Conservation (phyloP, 2,797 vertebrate genomes). For the Chloroceryle amazona region DNA sequence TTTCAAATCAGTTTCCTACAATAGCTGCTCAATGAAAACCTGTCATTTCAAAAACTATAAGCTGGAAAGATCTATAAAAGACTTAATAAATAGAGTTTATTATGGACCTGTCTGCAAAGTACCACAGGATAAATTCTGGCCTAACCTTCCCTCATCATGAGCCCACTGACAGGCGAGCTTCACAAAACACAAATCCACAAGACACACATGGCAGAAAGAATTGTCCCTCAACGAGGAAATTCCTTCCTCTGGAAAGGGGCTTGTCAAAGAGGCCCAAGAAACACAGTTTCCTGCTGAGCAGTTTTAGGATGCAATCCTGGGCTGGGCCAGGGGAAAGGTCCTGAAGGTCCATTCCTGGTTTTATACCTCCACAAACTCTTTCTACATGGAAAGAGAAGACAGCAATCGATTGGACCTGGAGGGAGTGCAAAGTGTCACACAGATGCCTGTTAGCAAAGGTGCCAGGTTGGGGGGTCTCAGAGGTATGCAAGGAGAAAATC, state of each 20-base stretch:
- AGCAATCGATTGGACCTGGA: not conserved
- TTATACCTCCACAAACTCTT: not conserved
- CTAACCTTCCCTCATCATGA: not conserved
- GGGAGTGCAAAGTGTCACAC: fast-evolving
- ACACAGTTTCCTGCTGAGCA: not conserved
- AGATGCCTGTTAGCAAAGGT: not conserved
- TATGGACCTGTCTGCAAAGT: not conserved
- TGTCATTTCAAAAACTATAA: not conserved
- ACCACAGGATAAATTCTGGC: not conserved
- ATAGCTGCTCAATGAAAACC: not conserved
- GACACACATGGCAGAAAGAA: not conserved
- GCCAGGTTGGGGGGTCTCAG: not conserved
- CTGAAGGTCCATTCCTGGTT: not conserved
- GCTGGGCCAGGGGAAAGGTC: not conserved
- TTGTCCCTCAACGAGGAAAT: not conserved
- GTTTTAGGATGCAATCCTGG: not conserved
- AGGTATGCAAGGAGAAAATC: not conserved
- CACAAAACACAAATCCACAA: not conserved
- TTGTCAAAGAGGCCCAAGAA: not conserved
- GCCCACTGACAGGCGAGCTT: not conserved
- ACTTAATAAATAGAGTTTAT: not conserved
- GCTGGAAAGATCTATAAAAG: not conserved
- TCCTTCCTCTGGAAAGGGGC: not conserved
- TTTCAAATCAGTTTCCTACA: not conserved
- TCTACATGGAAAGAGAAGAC: not conserved